Conservation (phyloP, 2,113 vertebrate species). For the Stigmatopora nigra region DNA sequence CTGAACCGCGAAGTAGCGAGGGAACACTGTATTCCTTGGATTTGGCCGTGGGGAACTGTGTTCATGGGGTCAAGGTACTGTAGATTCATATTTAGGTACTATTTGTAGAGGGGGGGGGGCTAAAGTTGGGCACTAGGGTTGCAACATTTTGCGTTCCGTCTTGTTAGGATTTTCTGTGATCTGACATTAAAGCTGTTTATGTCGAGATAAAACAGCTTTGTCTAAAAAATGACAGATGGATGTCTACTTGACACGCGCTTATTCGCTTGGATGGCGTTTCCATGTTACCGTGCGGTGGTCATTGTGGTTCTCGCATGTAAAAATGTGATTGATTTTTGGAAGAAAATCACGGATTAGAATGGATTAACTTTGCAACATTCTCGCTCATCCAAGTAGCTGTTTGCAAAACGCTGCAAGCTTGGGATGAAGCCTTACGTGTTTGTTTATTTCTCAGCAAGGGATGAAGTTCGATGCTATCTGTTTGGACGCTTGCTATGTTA, state of each 20-base stretch:
- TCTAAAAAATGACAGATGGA: too few relatives aligned
- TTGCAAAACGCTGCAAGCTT: not conserved
- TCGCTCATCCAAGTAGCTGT: slow-evolving; percentile 1
- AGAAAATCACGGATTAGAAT: not conserved
- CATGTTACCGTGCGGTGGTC: not conserved
- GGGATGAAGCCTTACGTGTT: not conserved
- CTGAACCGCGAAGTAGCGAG: too few relatives aligned
- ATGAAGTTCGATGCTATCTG: not conserved
- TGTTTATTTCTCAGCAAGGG: not conserved
- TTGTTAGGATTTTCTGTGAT: too few relatives aligned
- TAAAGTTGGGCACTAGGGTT: too few relatives aligned
- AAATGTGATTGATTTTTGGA: not conserved
- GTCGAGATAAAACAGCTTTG: too few relatives aligned
- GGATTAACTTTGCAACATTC: not conserved
- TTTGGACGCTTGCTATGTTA: not conserved
- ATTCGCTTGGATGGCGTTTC: not conserved
- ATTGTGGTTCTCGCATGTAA: not conserved
- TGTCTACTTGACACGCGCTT: too few relatives aligned
- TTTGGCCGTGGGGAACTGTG: too few relatives aligned
- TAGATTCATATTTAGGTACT: not conserved
- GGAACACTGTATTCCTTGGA: too few relatives aligned
- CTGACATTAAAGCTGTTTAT: too few relatives aligned
- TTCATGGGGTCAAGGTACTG: not conserved
- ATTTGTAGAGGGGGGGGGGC: too few relatives aligned
- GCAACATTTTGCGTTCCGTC: too few relatives aligned